A percentile compares a stretch with the other conserved stretches of the same genome.
These are phyloP conservation scores for Heliothis peltigera DNA, from an alignment of 2,888 invertebrate genomes.

Conservation along the genomic window DNA sequence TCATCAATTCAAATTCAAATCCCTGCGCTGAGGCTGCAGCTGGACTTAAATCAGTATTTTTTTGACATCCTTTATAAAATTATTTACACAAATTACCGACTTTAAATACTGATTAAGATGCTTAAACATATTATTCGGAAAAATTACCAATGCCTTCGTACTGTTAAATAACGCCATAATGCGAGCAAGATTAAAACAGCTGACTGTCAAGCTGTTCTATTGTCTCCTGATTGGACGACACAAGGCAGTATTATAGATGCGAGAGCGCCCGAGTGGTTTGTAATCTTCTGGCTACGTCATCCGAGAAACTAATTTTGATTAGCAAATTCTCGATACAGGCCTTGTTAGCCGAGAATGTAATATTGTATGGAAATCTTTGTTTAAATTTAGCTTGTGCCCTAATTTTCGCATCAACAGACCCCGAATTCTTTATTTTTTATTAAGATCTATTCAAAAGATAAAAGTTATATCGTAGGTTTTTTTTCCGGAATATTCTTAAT, in stretches of 20 bases:
- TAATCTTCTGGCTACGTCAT: constrained; percentile 21
- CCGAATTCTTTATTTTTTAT: too few relatives aligned
- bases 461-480: too few relatives aligned
- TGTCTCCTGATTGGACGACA: constrained; percentile 5
- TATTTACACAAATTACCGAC: too few relatives aligned
- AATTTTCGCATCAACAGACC: too few relatives aligned
- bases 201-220: constrained; percentile 6
- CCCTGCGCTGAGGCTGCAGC: too few relatives aligned
- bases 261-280: not conserved
- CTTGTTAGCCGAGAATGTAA: not conserved
- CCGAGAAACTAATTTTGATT: constrained; percentile 41
- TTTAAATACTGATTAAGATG: too few relatives aligned
- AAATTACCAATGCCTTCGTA: not conserved
- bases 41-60: too few relatives aligned
- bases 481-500: too few relatives aligned
- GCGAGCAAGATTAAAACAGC: constrained; percentile 30
- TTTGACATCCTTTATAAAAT: too few relatives aligned
- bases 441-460: too few relatives aligned
- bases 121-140: too few relatives aligned
- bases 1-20: too few relatives aligned
- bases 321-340: constrained; percentile 16
- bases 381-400: not conserved
- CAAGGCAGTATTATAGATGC: not conserved
- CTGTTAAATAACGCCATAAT: not conserved
- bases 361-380: not conserved